Evolutionary conservation across 2,113 vertebrate species (phyloP).

Genomic region (Tympanuchus pallidicinctus): DNA sequence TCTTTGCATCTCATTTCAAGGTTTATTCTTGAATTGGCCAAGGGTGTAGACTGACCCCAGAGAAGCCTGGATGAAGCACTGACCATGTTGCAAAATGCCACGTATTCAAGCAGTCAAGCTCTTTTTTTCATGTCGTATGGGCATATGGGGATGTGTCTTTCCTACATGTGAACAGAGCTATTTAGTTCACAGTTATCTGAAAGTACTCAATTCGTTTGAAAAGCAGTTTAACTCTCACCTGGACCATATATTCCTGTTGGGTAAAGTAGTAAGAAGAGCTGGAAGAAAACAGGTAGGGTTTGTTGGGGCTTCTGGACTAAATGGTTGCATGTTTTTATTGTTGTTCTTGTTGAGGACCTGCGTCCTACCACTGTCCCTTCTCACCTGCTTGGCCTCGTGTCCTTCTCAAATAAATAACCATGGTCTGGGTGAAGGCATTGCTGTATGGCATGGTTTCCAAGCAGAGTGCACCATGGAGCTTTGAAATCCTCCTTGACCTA

Average conservation of each 20-base stretch:
- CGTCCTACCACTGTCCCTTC: neutral
- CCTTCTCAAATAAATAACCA: neutral
- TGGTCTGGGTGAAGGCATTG: neutral
- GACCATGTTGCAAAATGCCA: neutral
- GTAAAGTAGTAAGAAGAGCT: neutral
- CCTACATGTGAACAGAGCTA: neutral
- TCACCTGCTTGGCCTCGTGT: neutral
- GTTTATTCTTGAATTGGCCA: neutral
- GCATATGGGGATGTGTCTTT: neutral
- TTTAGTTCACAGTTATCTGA: neutral
- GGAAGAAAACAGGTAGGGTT: neutral
- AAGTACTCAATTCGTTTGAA: neutral
- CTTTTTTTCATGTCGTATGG: neutral
- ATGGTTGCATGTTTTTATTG: no score
- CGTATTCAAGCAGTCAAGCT: rapidly evolving
- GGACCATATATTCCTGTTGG: neutral
- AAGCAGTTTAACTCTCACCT: neutral
- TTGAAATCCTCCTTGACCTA: neutral
- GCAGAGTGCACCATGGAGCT: neutral
- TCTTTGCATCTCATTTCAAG: neutral
- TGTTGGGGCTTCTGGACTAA: neutral
- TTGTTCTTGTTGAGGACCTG: neutral
- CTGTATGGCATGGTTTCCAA: neutral
- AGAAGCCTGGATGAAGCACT: neutral
- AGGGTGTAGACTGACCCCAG: neutral